These are phyloP conservation scores for Asarcornis scutulata DNA, from an alignment of 2,113 vertebrate species.

Conservation along the genomic window DNA sequence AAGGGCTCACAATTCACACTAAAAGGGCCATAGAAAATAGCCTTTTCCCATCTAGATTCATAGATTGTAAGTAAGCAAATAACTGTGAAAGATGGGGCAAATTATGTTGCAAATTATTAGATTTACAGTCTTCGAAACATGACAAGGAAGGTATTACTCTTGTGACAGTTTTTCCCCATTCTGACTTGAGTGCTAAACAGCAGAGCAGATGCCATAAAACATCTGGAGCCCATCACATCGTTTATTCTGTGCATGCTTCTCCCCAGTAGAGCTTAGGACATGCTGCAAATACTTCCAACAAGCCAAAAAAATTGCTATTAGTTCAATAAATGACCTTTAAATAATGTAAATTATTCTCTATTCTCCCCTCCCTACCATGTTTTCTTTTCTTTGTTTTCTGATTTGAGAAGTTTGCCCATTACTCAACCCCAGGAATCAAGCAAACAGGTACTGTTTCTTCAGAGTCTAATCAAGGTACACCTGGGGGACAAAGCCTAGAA, in stretches of 20 bases:
- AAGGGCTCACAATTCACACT: neutral
- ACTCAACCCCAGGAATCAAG: neutral
- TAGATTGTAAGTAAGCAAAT: slow-evolving; percentile 5
- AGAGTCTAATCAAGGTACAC: neutral
- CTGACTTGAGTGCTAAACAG: neutral
- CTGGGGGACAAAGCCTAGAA: neutral
- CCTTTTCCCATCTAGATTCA: neutral
- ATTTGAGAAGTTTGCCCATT: neutral
- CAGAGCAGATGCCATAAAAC: slow-evolving; percentile 14
- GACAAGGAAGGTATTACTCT: neutral
- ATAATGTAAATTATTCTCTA: neutral
- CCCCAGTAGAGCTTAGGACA: neutral
- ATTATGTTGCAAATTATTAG: neutral
- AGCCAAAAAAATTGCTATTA: neutral
- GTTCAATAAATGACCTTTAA: neutral
- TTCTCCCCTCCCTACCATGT: neutral
- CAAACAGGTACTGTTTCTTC: neutral
- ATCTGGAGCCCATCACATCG: neutral
- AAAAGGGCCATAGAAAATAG: neutral
- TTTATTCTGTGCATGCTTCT: neutral
- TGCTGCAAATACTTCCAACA: neutral
- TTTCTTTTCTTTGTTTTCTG: neutral
- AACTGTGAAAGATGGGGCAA: neutral
- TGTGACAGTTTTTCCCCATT: neutral
- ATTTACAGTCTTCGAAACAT: slow-evolving; percentile 1